These are phyloP conservation scores for Sminthurides aquaticus DNA, from an alignment of 2,888 invertebrate species.

Conservation along the genomic window DNA sequence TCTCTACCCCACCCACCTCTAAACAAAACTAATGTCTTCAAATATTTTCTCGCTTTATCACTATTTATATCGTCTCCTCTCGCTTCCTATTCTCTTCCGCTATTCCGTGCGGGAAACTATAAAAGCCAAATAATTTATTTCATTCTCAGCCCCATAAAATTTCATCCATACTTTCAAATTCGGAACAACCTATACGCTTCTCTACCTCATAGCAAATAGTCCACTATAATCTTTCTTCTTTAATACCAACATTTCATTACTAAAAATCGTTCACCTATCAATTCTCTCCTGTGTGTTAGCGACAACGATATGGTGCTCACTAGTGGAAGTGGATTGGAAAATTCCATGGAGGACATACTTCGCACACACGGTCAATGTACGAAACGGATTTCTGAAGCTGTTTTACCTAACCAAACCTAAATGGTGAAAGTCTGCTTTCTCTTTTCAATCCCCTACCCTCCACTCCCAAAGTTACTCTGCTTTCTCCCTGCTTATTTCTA, in stretches of 20 bases:
- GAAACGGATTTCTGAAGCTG: too few species aligned
- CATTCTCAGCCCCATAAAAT: slow-evolving; percentile 16
- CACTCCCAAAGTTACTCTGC: too few species aligned
- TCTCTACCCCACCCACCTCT: too few species aligned
- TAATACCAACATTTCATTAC: neutral
- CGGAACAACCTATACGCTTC: neutral
- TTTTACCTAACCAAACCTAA: too few species aligned
- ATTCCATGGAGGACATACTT: too few species aligned
- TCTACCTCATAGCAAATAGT: neutral
- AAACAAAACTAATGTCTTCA: neutral
- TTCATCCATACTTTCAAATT: slow-evolving; percentile 2
- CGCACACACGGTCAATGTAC: too few species aligned
- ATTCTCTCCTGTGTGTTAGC: neutral
- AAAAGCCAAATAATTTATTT: neutral
- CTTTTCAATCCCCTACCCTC: too few species aligned
- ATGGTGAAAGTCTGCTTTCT: too few species aligned
- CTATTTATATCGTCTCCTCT: neutral
- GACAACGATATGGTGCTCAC: too few species aligned
- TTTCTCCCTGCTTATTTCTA: too few species aligned
- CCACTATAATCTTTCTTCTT: neutral
- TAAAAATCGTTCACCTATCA: neutral
- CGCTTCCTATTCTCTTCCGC: neutral
- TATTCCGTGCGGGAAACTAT: neutral
- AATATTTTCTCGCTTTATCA: slow-evolving; percentile 6
- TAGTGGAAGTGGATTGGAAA: too few species aligned